phyloP scores from a whole-genome alignment of 1,140 invertebrate genomes.

The Leptinotarsa defecta region DNA sequence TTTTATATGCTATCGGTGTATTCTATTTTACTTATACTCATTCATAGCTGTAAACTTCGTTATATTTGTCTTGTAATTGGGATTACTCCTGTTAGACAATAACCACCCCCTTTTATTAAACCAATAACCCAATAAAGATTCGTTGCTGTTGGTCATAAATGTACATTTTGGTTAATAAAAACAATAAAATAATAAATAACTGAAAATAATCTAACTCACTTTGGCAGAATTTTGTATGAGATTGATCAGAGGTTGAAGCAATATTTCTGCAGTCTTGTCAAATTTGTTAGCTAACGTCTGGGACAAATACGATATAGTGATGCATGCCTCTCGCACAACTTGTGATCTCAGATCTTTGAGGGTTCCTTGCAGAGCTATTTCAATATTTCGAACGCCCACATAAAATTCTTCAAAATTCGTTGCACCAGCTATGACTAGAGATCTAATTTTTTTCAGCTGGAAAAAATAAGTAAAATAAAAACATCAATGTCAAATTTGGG shows the following conservation, averaged over 20 bases:
- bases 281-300: constrained; percentile 81
- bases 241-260: constrained; percentile 84
- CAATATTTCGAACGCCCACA: constrained; percentile 76
- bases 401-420: constrained; percentile 82
- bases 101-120: not conserved
- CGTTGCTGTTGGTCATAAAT: too few species aligned
- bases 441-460: constrained; percentile 83
- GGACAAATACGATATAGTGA: constrained; percentile 90
- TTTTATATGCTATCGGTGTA: too few species aligned
- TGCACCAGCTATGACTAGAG: constrained; percentile 79
- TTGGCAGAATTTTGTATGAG: constrained; percentile 96
- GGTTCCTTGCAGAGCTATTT: constrained; percentile 79
- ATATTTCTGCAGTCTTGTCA: constrained; percentile 81
- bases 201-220: constrained; percentile 56
- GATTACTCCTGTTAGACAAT: too few species aligned
- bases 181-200: constrained; percentile 6
- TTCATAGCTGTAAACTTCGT: too few species aligned
- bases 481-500: not conserved
- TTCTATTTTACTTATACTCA: too few species aligned
- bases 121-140: too few species aligned
- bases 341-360: constrained; percentile 88
- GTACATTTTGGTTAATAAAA: too few species aligned
- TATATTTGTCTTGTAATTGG: too few species aligned
- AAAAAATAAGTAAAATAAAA: constrained; percentile 42
- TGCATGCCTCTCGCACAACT: constrained; percentile 92